Evolutionary conservation across 2,888 invertebrate genomes (phyloP).

Genomic region (Cylindroiulus punctatus): DNA sequence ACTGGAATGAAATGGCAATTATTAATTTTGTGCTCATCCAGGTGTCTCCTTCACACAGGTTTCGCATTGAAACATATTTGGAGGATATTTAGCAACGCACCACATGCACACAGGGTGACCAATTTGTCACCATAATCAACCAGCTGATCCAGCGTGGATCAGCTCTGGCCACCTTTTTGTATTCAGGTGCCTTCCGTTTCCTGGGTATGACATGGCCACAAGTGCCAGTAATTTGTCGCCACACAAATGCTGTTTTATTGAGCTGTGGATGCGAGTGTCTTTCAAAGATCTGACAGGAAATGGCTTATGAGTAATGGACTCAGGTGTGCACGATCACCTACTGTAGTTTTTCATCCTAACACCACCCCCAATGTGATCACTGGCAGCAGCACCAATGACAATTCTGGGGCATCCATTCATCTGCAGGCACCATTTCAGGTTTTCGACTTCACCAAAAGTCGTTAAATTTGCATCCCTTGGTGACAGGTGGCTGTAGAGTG

Average conservation of each 20-base stretch:
- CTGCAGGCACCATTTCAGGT: not conserved
- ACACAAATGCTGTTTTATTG: not conserved
- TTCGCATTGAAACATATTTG: not conserved
- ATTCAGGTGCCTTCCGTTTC: not conserved
- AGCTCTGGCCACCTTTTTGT: not conserved
- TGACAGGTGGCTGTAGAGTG: not conserved
- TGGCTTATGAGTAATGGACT: not conserved
- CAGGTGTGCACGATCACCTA: slow-evolving; percentile 37
- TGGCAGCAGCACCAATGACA: not conserved
- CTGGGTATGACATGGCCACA: not conserved
- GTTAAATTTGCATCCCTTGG: not conserved
- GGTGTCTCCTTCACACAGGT: slow-evolving; percentile 20
- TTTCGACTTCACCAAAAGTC: not conserved
- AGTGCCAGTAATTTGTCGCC: not conserved
- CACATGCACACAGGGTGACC: slow-evolving; percentile 2
- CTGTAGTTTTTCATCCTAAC: not conserved
- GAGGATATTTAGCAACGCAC: not conserved
- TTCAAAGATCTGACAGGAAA: not conserved
- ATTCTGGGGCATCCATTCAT: not conserved
- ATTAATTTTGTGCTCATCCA: not conserved
- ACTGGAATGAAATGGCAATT: slow-evolving; percentile 20
- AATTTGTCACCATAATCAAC: slow-evolving; percentile 19
- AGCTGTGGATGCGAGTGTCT: not conserved
- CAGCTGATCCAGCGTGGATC: not conserved
- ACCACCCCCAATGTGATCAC: not conserved